These are phyloP conservation scores for Anabas testudineus DNA, from an alignment of 2,797 vertebrate species.

Conservation along the genomic window DNA sequence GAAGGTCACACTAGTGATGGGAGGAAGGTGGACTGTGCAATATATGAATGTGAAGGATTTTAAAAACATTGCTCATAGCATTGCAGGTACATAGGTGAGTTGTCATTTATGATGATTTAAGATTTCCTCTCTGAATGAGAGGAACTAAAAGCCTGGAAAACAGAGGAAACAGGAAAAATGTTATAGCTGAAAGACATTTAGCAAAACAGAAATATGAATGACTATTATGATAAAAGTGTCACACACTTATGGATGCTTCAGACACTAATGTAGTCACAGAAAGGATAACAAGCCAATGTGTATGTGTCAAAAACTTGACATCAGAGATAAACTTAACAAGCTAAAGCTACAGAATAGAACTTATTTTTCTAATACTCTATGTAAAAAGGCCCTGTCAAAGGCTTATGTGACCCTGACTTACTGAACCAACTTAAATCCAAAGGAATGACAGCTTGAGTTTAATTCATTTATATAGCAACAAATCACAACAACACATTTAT, in stretches of 20 bases:
- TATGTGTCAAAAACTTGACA: neutral
- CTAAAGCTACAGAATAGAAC: no score
- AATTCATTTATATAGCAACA: no score
- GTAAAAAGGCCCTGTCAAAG: no score
- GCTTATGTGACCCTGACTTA: no score
- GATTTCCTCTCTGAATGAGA: neutral
- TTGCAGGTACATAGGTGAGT: neutral
- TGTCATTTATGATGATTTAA: neutral
- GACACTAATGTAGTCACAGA: neutral
- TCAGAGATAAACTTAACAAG: no score
- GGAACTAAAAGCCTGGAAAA: neutral
- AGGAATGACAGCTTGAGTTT: no score
- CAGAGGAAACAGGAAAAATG: neutral
- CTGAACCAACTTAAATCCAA: no score
- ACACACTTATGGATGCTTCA: neutral
- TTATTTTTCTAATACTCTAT: no score
- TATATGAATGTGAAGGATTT: no score
- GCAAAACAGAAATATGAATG: neutral
- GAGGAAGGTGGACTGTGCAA: neutral
- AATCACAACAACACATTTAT: no score
- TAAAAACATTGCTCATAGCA: neutral
- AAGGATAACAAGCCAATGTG: neutral
- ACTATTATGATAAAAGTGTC: neutral
- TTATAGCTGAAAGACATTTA: neutral
- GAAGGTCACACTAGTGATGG: constrained; percentile 2